Evolutionary conservation across 2,888 invertebrate species (phyloP), one percentile per base, ranked within the genome.

Genomic region (Sialis lutaria): DNA sequence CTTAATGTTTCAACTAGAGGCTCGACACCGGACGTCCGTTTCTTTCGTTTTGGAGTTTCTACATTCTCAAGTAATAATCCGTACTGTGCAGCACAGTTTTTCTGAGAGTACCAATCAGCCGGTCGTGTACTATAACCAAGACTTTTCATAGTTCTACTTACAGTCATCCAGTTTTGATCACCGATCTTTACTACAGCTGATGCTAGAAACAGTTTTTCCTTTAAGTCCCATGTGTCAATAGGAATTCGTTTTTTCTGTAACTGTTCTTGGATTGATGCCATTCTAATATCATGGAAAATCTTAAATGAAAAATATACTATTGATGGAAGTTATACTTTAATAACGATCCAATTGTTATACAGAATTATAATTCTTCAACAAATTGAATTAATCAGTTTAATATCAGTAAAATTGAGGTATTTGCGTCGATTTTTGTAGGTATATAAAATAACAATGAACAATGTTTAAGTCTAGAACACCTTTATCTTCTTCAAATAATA

Each of bases 81-180:
- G 64, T 92, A 95, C 58, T 93, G 93, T 0, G 86, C 77, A 0
- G 91, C 91, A 67, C 93, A 93, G 54, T 82, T 82, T 64, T 84
- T 86, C 59, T 88, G 89, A 0, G 89, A 89, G 60, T 90, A 92
- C 90, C 87, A 92, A 59, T 86, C 92, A 0, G 72, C 66, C 0
- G 82, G 86, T 49, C 87, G 69, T 54, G 79, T 79, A 41, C 81
- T 69, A 55, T 88, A 87, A 9, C 79, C 79, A 53, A 83, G 79
- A 9, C 83, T 76, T 67, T 84, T 84, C 7, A 91, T 64, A 0
- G 83, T 75, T 37, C 88, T 69, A 43, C 87, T 87, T 1, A 90
- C 89, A 1, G 88, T 82, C 72, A 87, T 80, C 91, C 91, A 90
- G 64, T 93, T 88, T 62, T 89, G 89, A 61, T 91, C 90, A 0